Conservation (phyloP, 1,140 invertebrate species). For the Dryas iulia region DNA sequence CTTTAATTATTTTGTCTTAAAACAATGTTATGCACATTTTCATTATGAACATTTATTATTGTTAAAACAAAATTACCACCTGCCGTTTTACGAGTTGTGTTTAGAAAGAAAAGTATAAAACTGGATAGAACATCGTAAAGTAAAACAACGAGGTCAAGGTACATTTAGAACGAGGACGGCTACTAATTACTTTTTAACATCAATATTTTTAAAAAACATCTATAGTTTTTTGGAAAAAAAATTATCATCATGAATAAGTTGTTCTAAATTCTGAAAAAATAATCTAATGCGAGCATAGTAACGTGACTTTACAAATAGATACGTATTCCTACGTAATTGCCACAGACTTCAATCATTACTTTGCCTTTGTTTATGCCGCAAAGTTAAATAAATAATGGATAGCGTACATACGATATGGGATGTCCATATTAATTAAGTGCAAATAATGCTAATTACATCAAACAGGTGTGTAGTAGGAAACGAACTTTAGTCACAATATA, state of each 20-base stretch:
- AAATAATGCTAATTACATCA: slow-evolving; percentile 14
- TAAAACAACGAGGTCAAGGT: slow-evolving; percentile 72
- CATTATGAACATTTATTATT: slow-evolving; percentile 41
- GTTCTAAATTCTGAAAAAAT: background rate
- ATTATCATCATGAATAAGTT: background rate
- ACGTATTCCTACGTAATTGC: background rate
- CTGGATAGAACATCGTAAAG: slow-evolving; percentile 61
- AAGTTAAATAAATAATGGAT: slow-evolving; percentile 24
- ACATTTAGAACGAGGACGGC: slow-evolving; percentile 61
- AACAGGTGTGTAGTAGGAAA: slow-evolving; percentile 3
- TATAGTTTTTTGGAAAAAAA: background rate
- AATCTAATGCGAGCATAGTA: background rate
- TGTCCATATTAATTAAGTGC: slow-evolving; percentile 23
- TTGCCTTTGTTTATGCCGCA: background rate
- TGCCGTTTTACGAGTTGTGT: slow-evolving; percentile 55
- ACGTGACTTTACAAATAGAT: background rate
- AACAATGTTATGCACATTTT: slow-evolving; percentile 19
- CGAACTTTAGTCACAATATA: background rate
- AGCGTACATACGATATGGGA: slow-evolving; percentile 1
- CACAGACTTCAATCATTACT: background rate
- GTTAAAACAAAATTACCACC: slow-evolving; percentile 40
- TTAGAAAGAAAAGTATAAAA: slow-evolving; percentile 68
- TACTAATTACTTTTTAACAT: slow-evolving; percentile 61
- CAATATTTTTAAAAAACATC: slow-evolving; percentile 22
- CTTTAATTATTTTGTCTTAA: too few species aligned